Evolutionary conservation across 2,113 vertebrate species (phyloP).

Genomic region (Atherinomorus stipes): DNA sequence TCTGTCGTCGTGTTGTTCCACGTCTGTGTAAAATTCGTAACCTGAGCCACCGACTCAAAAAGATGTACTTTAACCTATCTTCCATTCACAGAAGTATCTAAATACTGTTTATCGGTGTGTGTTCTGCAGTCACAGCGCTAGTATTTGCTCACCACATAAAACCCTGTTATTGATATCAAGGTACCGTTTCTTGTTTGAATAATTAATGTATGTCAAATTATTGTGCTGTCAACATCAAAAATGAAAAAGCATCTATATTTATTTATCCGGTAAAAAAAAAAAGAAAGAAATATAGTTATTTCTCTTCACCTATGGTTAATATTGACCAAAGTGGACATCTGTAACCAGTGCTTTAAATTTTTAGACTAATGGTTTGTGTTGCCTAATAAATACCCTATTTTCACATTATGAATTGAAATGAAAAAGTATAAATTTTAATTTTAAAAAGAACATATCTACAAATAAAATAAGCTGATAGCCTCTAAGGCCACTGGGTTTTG

Average conservation of each 20-base stretch:
- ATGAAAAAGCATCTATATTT: slow-evolving; percentile 17
- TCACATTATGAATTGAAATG: slow-evolving; percentile 3
- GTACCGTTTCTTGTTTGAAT: slow-evolving; percentile 30
- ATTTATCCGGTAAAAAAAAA: slow-evolving; percentile 12
- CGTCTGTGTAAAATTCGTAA: slow-evolving; percentile 40
- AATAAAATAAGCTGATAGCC: background rate
- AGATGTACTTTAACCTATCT: slow-evolving; percentile 23
- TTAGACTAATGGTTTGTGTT: slow-evolving; percentile 28
- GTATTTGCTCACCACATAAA: slow-evolving; percentile 43
- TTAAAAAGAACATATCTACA: background rate
- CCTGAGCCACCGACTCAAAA: slow-evolving; percentile 32
- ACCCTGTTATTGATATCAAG: slow-evolving; percentile 42
- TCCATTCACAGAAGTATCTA: slow-evolving; percentile 39
- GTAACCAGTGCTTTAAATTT: background rate
- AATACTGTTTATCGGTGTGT: slow-evolving; percentile 38
- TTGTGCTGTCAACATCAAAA: slow-evolving; percentile 43
- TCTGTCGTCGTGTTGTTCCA: slow-evolving; percentile 39
- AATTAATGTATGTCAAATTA: slow-evolving; percentile 53
- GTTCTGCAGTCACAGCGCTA: slow-evolving; percentile 41
- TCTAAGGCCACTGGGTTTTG: slow-evolving; percentile 1
- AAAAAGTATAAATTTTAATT: background rate
- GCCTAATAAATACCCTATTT: slow-evolving; percentile 38
- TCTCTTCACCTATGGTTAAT: slow-evolving; percentile 8
- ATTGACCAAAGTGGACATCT: slow-evolving; percentile 10
- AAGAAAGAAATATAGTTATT: background rate